Percentiles rank a stretch among this genome's conserved stretches.
Evolutionary conservation across 2,888 invertebrate species (phyloP).

Genomic region (Erynnis tages): DNA sequence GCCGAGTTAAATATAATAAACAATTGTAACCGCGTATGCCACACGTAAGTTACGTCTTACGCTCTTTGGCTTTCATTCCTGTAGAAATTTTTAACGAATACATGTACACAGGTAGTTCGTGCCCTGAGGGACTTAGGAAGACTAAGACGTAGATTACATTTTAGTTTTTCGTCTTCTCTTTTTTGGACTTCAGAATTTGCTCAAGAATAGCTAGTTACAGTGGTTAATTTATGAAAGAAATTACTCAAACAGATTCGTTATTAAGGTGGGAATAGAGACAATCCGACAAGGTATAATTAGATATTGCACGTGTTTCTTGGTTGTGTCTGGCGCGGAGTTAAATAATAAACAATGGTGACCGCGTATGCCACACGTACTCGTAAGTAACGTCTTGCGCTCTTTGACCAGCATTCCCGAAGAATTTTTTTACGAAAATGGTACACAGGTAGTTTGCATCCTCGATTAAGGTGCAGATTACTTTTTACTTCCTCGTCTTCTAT

Average conservation of each 20-base stretch:
- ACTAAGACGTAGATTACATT: not conserved
- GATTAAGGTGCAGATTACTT: not conserved
- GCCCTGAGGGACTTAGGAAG: too few relatives aligned
- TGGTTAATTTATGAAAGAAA: not conserved
- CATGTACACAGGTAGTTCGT: too few relatives aligned
- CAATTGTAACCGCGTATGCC: slow-evolving; percentile 42
- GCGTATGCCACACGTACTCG: slow-evolving; percentile 49
- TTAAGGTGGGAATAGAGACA: slow-evolving; percentile 34
- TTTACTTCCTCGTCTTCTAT: too few relatives aligned
- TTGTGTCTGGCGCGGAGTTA: slow-evolving; percentile 41
- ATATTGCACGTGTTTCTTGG: slow-evolving; percentile 42
- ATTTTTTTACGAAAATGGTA: too few relatives aligned
- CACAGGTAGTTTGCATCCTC: too few relatives aligned
- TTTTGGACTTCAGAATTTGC: too few relatives aligned
- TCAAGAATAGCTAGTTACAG: too few relatives aligned
- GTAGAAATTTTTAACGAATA: slow-evolving; percentile 31
- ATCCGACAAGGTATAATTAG: slow-evolving; percentile 45
- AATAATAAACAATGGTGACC: slow-evolving; percentile 47
- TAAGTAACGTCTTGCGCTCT: slow-evolving; percentile 45
- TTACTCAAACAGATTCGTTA: slow-evolving; percentile 2
- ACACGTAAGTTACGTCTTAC: slow-evolving; percentile 48
- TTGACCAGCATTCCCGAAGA: slow-evolving; percentile 54
- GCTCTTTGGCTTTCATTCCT: slow-evolving; percentile 57
- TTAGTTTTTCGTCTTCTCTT: too few relatives aligned
- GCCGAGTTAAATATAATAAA: slow-evolving; percentile 44